Conservation (phyloP, 1,140 invertebrate species). For the Sitodiplosis mosellana region DNA sequence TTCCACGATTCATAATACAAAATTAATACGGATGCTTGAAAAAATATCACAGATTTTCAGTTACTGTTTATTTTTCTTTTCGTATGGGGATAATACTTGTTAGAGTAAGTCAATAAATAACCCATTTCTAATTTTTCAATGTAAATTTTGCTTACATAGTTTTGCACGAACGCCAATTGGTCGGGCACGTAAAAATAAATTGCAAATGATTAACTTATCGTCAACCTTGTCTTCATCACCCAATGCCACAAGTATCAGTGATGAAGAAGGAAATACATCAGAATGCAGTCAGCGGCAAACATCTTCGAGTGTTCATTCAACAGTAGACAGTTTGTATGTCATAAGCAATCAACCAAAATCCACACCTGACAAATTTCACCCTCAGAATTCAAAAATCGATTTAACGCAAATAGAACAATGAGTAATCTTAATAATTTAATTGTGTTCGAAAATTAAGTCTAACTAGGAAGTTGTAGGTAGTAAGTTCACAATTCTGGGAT, state of each 20-base stretch:
- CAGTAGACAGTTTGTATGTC: constrained; percentile 54
- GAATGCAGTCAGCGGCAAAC: constrained; percentile 54
- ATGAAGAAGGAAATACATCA: constrained; percentile 58
- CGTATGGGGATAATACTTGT: background rate
- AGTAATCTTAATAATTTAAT: too few species aligned
- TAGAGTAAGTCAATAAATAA: background rate
- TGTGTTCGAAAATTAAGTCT: too few species aligned
- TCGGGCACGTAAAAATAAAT: constrained; percentile 35
- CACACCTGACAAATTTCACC: too few species aligned
- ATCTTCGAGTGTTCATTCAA: constrained; percentile 54
- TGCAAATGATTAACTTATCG: constrained; percentile 24
- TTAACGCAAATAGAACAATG: too few species aligned
- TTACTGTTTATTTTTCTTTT: background rate
- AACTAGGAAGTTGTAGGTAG: too few species aligned
- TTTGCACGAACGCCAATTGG: constrained; percentile 44
- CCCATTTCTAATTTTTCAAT: background rate
- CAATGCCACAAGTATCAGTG: constrained; percentile 25
- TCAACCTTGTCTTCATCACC: constrained; percentile 22
- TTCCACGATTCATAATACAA: too few species aligned
- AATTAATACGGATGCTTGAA: too few species aligned
- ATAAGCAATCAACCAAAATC: too few species aligned
- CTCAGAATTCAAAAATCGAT: too few species aligned
- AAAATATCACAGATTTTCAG: background rate
- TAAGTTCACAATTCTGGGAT: too few species aligned
- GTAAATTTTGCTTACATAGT: constrained; percentile 19